Evolutionary conservation across 1,140 invertebrate species (phyloP), one percentile per base, ranked within the genome.

Genomic region (Trachelipus rathkii): DNA sequence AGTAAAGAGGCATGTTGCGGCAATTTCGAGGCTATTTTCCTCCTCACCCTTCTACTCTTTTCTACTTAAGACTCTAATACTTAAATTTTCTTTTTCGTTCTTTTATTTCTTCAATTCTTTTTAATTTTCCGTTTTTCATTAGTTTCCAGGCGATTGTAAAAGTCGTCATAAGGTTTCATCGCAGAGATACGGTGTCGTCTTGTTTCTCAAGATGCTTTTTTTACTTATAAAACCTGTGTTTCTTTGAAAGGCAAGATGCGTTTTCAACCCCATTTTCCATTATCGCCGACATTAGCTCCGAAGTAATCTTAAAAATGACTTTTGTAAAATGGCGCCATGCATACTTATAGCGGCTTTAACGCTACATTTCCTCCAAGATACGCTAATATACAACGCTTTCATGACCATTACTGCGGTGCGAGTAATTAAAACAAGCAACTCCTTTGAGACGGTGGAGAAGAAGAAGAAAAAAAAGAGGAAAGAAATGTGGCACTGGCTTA

Each of bases 221-320:
- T 33, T 33, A 33, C 33, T 33, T 33, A 13, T 19, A 19, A 60
- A 60, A 60, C 50, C 50, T 19, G 50, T 60, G 50, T 60, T 60
- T 13, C 50, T 60, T 60, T 60, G 11, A 33, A 60, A 60, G 50
- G 50, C 50, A 60, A 60, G 50, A 60, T 60, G 50, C 50, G 50
- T 60, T 60, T 33, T 60, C 50, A 60, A 60, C 11, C 50, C 50
- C 50, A 60, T 69, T 70, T 66, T 76, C 75, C 71, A 76, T 76
- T 76, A 76, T 76, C 75, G 71, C 75, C 75, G 44, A 53, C 75
- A 76, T 76, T 76, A 76, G 75, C 75, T 70, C 21, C 44, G 75
- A 46, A 72, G 75, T 76, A 76, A 76, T 76, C 75, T 76, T 76
- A 76, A 76, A 76, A 76, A 76, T 76, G 75, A 76, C 75, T 76